Evolutionary conservation across 2,797 vertebrate species (phyloP).

Genomic region (Hafferia zeledoni): DNA sequence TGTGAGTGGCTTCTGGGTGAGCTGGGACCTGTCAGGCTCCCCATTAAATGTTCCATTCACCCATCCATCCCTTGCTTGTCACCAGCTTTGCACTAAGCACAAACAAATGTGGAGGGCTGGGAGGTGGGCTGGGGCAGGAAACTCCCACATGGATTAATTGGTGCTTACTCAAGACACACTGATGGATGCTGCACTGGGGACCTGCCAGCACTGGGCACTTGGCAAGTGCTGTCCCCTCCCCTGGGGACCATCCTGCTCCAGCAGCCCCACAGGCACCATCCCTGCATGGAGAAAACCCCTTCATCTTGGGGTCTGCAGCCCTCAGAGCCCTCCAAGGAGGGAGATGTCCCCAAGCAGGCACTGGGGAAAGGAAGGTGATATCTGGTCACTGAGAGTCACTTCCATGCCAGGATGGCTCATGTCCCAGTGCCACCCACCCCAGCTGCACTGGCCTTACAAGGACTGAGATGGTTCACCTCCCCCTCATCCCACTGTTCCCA

Average conservation of each 20-base stretch:
- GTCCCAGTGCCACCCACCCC: neutral
- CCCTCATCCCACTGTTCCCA: neutral
- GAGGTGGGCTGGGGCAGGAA: neutral
- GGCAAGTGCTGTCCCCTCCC: neutral
- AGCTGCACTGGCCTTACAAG: neutral
- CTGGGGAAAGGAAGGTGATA: neutral
- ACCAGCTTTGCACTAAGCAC: neutral
- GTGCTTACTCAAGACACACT: neutral
- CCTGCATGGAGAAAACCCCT: rapidly evolving
- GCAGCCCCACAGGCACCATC: neutral
- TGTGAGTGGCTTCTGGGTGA: neutral
- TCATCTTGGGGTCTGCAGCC: neutral
- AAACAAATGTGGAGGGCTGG: neutral
- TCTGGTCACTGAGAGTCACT: neutral
- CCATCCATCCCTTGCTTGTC: neutral
- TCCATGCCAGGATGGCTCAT: neutral
- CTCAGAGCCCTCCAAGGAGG: neutral
- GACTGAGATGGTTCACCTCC: rapidly evolving
- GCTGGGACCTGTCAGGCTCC: neutral
- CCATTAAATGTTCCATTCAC: neutral
- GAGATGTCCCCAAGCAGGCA: neutral
- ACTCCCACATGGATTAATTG: neutral
- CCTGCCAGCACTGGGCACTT: neutral
- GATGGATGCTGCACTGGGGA: neutral
- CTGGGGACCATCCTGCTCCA: neutral